Evolutionary conservation across 2,888 invertebrate genomes (phyloP).

Genomic region (Stictocephala bisonia): DNA sequence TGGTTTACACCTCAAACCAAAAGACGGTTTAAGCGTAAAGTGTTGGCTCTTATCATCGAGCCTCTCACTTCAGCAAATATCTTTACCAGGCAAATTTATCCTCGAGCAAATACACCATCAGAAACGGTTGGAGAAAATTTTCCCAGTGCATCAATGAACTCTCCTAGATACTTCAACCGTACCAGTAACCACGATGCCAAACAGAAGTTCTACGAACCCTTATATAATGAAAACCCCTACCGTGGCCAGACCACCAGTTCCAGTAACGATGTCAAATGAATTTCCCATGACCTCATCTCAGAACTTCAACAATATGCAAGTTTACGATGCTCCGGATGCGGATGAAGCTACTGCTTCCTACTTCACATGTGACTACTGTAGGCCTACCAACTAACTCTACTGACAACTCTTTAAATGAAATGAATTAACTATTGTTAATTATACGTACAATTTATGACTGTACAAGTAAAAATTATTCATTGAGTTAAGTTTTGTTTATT

Average conservation of each 20-base stretch:
- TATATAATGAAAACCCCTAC: not conserved
- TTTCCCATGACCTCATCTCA: no score
- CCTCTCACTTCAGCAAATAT: not conserved
- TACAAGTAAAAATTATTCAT: not conserved
- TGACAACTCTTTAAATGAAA: not conserved
- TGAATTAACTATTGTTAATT: not conserved
- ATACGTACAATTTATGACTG: not conserved
- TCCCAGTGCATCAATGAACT: not conserved
- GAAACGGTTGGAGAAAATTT: not conserved
- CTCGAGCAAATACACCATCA: no score
- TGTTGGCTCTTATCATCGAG: not conserved
- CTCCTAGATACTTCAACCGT: not conserved
- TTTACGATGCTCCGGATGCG: no score
- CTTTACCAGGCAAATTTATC: not conserved
- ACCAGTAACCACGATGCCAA: not conserved
- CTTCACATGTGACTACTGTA: not conserved
- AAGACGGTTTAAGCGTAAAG: not conserved
- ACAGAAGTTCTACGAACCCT: not conserved
- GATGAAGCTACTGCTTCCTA: not conserved
- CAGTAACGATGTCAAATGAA: no score
- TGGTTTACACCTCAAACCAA: not conserved
- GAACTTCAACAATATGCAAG: no score
- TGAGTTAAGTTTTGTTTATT: not conserved
- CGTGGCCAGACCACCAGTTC: not conserved
- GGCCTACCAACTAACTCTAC: not conserved